Percentiles rank a stretch among this genome's conserved stretches.
phyloP scores from a whole-genome alignment of 2,888 invertebrate genomes.

The Euphydryas editha region DNA sequence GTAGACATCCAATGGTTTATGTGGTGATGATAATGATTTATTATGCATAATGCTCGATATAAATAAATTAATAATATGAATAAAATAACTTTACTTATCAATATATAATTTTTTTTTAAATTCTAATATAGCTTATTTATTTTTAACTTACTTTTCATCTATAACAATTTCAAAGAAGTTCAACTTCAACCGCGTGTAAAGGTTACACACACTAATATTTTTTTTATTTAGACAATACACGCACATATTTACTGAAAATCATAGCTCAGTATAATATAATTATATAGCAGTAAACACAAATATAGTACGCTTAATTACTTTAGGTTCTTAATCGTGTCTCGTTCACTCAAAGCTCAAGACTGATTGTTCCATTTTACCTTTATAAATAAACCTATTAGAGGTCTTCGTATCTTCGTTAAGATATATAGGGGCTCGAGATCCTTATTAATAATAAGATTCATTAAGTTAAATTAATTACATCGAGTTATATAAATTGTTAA shows the following conservation, averaged over 20 bases:
- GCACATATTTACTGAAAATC: background rate
- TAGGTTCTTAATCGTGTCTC: background rate
- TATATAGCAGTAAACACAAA: background rate
- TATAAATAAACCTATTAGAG: conserved; percentile 17
- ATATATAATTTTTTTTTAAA: too few relatives aligned
- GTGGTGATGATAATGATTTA: too few relatives aligned
- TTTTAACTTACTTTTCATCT: too few relatives aligned
- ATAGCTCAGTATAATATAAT: background rate
- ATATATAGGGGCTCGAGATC: conserved; percentile 18
- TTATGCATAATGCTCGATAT: too few relatives aligned
- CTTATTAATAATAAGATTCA: conserved; percentile 25
- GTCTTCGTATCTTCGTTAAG: conserved; percentile 9
- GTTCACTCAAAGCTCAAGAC: conserved; percentile 7
- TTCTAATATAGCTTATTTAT: too few relatives aligned
- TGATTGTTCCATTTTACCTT: conserved; percentile 12
- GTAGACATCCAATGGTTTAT: too few relatives aligned
- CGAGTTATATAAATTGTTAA: background rate
- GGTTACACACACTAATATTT: too few relatives aligned
- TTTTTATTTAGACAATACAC: too few relatives aligned
- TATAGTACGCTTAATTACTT: background rate
- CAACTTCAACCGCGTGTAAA: too few relatives aligned
- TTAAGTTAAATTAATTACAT: conserved; percentile 11
- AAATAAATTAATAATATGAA: too few relatives aligned
- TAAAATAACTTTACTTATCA: too few relatives aligned
- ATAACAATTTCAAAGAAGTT: too few relatives aligned